Evolutionary conservation across 2,113 vertebrate genomes (phyloP), one percentile per base, ranked within the genome.

Genomic region (Microcebus murinus): DNA sequence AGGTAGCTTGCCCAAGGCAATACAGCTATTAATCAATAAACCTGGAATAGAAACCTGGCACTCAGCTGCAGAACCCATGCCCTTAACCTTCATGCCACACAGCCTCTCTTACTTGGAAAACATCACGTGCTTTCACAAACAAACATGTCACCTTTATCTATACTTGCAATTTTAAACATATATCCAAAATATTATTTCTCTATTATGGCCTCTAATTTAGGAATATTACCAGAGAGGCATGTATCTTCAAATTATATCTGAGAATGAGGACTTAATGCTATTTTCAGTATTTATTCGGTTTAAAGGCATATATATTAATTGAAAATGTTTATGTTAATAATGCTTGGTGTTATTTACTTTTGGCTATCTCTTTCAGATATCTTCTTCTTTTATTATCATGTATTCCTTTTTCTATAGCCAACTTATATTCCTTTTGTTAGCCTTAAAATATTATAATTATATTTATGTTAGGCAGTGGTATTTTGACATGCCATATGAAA

Each of bases 401-500:
- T 39, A 67, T 74, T 74, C 18, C 11, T 42, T 92, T 91, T 90
- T 52, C 14, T 59, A 45, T 6, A 50, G 10, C 3, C 67, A 70
- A 52, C 55, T 50, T 79, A 4, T 68, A 82, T 95, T 31, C 29
- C 29, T 93, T 92, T 93, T 45, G 61, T 68, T n/a, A 87, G n/a
- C 3, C 29, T 87, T 92, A 79, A 82, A 61, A 57, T 21, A 55
- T 55, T 55, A 68, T 91, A 85, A 93, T 76, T 82, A 55, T 21
- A 34, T 91, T 92, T 36, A 80, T 91, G 74, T 65, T 93, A 31
- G 11, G 12, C 76, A 59, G 34, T 67, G 55, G 27, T 34, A 71
- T 71, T 91, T 93, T 96, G 63, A 88, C 8, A 84, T 8, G 4
- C 9, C 36, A 87, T 89, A 31, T 90, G 39, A 90, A 95, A 85